A percentile compares a stretch with the other conserved stretches of the same genome.
phyloP scores from a whole-genome alignment of 2,888 invertebrate genomes.

The Lysandra coridon region DNA sequence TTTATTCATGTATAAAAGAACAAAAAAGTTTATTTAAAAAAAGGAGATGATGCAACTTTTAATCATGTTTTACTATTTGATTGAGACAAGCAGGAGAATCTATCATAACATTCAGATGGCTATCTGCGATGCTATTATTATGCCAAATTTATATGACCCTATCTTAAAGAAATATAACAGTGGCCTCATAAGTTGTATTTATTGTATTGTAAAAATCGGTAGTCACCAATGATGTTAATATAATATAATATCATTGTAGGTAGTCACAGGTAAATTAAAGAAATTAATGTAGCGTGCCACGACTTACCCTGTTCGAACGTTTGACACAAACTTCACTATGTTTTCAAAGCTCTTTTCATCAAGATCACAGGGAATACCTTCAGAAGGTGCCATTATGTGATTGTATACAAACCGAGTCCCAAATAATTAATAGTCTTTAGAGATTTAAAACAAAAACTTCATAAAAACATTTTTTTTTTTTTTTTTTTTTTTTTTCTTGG shows the following conservation, averaged over 20 bases:
- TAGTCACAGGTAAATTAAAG: not conserved
- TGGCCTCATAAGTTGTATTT: too few relatives aligned
- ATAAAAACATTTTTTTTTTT: too few relatives aligned
- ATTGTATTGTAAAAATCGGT: not conserved
- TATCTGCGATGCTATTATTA: not conserved
- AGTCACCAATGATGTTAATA: not conserved
- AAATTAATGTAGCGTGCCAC: not conserved
- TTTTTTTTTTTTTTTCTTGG: too few relatives aligned
- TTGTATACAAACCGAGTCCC: not conserved
- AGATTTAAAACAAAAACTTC: not conserved
- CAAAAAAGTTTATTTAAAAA: not conserved
- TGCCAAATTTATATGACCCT: not conserved
- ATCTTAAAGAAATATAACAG: not conserved
- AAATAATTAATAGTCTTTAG: not conserved
- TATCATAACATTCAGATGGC: too few relatives aligned
- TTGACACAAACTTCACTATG: conserved; percentile 62
- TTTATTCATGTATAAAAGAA: too few relatives aligned
- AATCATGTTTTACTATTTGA: not conserved
- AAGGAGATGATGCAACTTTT: conserved; percentile 5
- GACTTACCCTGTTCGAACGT: conserved; percentile 61
- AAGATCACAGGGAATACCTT: conserved; percentile 20
- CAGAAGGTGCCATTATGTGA: conserved; percentile 35
- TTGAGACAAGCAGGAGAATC: not conserved
- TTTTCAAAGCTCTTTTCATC: conserved; percentile 57
- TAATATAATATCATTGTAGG: too few relatives aligned